Evolutionary conservation across 2,113 vertebrate species (phyloP).

Genomic region (Columba livia): DNA sequence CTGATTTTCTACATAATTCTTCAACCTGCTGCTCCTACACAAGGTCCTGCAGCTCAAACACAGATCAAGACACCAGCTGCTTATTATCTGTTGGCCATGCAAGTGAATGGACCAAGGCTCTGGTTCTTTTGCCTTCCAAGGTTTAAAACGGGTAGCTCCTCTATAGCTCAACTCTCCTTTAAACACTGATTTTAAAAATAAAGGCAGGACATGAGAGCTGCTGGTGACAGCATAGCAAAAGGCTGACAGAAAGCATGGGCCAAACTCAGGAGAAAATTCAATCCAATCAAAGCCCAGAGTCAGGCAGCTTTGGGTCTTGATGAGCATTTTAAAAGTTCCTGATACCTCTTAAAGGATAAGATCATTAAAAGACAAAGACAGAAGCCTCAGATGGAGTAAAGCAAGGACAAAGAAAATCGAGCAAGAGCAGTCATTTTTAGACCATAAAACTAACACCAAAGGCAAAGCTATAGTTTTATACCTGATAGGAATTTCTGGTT

Average conservation of each 20-base stretch:
- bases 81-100: too few species aligned
- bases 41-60: not conserved
- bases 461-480: not conserved
- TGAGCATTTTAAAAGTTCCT: not conserved
- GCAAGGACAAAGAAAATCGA: not conserved
- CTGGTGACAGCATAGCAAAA: not conserved
- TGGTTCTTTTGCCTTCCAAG: not conserved
- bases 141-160: fast-evolving
- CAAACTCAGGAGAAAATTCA: not conserved
- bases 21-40: not conserved
- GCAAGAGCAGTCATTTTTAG: not conserved
- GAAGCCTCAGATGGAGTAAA: not conserved
- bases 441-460: not conserved
- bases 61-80: not conserved
- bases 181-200: not conserved
- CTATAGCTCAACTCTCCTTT: not conserved
- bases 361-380: not conserved
- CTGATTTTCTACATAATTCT: not conserved
- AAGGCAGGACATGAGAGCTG: not conserved
- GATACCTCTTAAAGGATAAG: not conserved
- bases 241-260: not conserved
- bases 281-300: not conserved
- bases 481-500: not conserved
- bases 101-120: not conserved
- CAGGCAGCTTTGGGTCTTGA: not conserved